These are phyloP conservation scores for Drosophila falleni DNA, from an alignment of 2,888 invertebrate species.

Conservation along the genomic window DNA sequence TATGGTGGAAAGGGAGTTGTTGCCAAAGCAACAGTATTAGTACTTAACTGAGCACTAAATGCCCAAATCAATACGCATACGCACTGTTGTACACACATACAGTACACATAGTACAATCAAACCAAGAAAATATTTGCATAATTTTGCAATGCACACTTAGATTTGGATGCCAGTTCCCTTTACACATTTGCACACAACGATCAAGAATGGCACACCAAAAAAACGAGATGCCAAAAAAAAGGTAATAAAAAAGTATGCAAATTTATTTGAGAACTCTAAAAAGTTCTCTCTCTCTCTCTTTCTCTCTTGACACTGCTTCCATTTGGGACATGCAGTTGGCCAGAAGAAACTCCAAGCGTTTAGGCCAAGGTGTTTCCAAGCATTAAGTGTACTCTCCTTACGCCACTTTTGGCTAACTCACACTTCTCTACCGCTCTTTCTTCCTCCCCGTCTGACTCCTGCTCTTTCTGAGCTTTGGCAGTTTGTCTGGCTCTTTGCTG, in stretches of 20 bases:
- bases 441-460: neutral
- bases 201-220: conserved; percentile 15
- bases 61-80: conserved; percentile 67
- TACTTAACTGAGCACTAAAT: conserved; percentile 8
- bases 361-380: conserved; percentile 64
- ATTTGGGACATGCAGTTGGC: conserved; percentile 32
- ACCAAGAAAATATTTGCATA: conserved; percentile 70
- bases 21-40: neutral
- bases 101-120: conserved; percentile 25
- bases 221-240: conserved; percentile 1
- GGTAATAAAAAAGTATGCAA: conserved; percentile 59
- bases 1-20: conserved; percentile 7
- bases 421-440: neutral
- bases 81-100: conserved; percentile 56
- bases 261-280: conserved; percentile 61
- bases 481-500: conserved; percentile 46
- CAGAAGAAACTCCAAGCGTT: conserved; percentile 7
- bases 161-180: conserved; percentile 45
- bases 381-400: conserved; percentile 55
- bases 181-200: conserved; percentile 41
- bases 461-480: conserved; percentile 24
- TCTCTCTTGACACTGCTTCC: conserved; percentile 29
- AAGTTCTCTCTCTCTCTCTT: conserved; percentile 22
- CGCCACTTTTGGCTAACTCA: conserved; percentile 23
- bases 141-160: conserved; percentile 72